phyloP scores from a whole-genome alignment of 2,888 invertebrate genomes.

The Lomographa bimaculata region DNA sequence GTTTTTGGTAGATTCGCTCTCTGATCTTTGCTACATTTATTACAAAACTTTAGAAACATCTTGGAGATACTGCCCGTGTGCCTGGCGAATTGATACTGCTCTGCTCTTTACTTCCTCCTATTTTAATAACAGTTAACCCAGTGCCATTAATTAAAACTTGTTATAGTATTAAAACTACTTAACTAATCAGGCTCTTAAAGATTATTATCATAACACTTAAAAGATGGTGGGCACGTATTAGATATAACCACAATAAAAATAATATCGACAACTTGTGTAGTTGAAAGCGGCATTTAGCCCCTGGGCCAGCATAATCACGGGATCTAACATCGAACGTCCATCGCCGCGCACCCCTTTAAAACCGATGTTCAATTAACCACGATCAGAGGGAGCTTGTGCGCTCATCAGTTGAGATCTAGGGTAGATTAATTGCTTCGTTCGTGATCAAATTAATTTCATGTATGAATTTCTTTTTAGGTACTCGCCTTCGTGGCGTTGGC shows the following conservation, averaged over 20 bases:
- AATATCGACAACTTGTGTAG: conserved; percentile 5
- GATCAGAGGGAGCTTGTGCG: conserved; percentile 17
- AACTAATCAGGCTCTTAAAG: too few relatives aligned
- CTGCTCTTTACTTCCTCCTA: conserved; percentile 34
- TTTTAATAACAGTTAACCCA: conserved; percentile 6
- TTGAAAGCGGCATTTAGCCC: conserved; percentile 16
- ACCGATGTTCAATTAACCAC: conserved; percentile 15
- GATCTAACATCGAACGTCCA: conserved; percentile 18
- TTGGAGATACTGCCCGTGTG: conserved; percentile 35
- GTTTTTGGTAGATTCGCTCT: conserved; percentile 34
- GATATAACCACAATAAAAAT: conserved; percentile 10
- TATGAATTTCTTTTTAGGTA: conserved; percentile 45
- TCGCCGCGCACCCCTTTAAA: conserved; percentile 10
- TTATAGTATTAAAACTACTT: not conserved
- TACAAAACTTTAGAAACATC: conserved; percentile 37
- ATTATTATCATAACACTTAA: too few relatives aligned
- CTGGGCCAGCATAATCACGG: conserved; percentile 17
- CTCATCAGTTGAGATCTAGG: conserved; percentile 5
- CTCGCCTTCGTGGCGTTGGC: conserved; percentile 77
- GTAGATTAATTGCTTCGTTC: conserved; percentile 8
- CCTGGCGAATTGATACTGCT: conserved; percentile 53
- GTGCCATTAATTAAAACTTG: not conserved
- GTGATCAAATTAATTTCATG: conserved; percentile 8
- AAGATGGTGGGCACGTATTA: too few relatives aligned
- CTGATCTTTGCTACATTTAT: conserved; percentile 43